These are phyloP conservation scores for Poecile montanus DNA, from an alignment of 2,797 vertebrate species.

Conservation along the genomic window DNA sequence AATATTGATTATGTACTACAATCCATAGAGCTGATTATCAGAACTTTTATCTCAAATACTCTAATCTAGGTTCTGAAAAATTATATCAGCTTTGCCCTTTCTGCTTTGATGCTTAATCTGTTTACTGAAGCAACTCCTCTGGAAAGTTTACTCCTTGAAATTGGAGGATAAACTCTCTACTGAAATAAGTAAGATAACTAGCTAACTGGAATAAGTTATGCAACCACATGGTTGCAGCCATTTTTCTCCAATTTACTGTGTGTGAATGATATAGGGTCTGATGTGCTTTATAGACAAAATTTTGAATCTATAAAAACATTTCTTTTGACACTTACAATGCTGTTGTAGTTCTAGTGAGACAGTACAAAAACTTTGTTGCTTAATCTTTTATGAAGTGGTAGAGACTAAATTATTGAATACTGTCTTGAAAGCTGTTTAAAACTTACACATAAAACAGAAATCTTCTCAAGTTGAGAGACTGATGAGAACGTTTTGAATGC, in stretches of 20 bases:
- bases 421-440: background rate
- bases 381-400: background rate
- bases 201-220: background rate
- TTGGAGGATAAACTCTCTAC: background rate
- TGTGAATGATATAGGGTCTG: background rate
- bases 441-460: background rate
- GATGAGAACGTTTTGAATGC: background rate
- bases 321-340: background rate
- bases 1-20: background rate
- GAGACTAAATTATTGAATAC: background rate
- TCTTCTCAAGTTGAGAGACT: background rate
- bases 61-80: background rate
- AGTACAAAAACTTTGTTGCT: background rate
- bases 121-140: background rate
- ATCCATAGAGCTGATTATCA: background rate
- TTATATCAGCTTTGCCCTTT: background rate
- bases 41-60: background rate
- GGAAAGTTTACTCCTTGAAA: background rate
- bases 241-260: background rate
- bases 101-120: background rate
- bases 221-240: background rate
- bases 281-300: background rate
- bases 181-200: background rate
- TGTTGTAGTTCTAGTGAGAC: background rate
- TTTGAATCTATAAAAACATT: background rate